A percentile compares a stretch with the other conserved stretches of the same genome.
phyloP scores from a whole-genome alignment of 2,113 vertebrate genomes.

The Hystrix cristata region DNA sequence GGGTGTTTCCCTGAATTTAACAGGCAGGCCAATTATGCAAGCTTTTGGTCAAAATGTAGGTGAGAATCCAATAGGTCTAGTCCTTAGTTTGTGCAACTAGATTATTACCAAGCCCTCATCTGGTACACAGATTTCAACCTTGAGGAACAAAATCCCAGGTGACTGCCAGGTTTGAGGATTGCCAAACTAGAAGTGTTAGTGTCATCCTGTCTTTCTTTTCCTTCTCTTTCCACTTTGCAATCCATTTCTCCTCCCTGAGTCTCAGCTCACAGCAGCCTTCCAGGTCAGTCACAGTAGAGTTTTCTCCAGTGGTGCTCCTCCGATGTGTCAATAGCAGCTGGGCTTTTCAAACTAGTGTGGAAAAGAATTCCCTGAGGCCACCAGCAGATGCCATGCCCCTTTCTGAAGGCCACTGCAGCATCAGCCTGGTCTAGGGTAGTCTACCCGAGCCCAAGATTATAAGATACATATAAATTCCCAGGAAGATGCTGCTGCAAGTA shows the following conservation, averaged over 20 bases:
- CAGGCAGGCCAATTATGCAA: neutral
- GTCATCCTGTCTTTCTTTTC: neutral
- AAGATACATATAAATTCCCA: neutral
- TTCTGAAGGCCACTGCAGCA: neutral
- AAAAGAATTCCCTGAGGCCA: neutral
- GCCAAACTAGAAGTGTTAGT: neutral
- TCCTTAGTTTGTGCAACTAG: neutral
- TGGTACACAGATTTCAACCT: neutral
- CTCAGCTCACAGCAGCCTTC: neutral
- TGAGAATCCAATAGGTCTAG: neutral
- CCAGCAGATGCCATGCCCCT: neutral
- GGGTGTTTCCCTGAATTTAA: neutral
- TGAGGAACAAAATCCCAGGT: neutral
- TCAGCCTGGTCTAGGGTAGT: neutral
- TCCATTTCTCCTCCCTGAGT: neutral
- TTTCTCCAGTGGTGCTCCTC: neutral
- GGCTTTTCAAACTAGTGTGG: neutral
- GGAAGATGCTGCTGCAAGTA: neutral
- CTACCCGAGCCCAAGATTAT: neutral
- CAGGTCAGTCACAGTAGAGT: neutral
- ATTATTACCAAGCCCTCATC: neutral
- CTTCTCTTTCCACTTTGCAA: neutral
- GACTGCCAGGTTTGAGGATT: neutral
- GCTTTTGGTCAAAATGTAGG: neutral
- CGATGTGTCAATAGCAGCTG: neutral